phyloP scores from a whole-genome alignment of 2,888 invertebrate species.

The Stenodema calcarata region DNA sequence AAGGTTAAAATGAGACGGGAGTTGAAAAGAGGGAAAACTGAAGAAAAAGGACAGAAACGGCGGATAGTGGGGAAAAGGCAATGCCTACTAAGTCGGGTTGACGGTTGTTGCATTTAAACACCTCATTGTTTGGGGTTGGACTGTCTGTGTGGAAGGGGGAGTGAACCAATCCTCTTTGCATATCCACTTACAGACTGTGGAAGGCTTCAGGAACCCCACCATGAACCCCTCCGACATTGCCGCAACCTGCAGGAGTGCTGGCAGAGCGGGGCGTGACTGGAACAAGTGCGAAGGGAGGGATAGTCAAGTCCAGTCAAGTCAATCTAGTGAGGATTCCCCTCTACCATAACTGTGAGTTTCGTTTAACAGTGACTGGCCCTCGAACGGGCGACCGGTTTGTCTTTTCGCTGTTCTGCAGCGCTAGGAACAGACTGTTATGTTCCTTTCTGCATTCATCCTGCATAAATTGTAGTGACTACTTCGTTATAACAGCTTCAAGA shows the following conservation, averaged over 20 bases:
- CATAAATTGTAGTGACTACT: too few species aligned
- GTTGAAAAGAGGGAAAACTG: neutral
- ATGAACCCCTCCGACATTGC: neutral
- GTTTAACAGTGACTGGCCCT: too few species aligned
- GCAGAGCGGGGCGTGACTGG: neutral
- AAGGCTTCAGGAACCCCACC: neutral
- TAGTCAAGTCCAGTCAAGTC: too few species aligned
- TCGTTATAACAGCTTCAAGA: too few species aligned
- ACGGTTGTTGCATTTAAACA: conserved; percentile 59
- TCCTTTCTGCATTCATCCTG: too few species aligned
- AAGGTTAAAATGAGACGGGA: conserved; percentile 39
- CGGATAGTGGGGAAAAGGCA: conserved; percentile 28
- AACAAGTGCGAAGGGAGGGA: too few species aligned
- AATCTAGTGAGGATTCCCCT: too few species aligned
- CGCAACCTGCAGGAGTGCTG: neutral
- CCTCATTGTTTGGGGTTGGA: conserved; percentile 55
- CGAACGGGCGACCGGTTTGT: too few species aligned
- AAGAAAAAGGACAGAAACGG: neutral
- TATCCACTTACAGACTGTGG: conserved; percentile 25
- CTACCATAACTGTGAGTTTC: too few species aligned
- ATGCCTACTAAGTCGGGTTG: conserved; percentile 54
- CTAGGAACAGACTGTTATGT: too few species aligned
- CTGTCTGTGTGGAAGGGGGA: neutral
- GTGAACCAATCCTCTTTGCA: conserved; percentile 37
- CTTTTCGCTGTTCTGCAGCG: too few species aligned